Conservation (phyloP, 2,797 vertebrate genomes). For the Fistularia tabacaria region DNA sequence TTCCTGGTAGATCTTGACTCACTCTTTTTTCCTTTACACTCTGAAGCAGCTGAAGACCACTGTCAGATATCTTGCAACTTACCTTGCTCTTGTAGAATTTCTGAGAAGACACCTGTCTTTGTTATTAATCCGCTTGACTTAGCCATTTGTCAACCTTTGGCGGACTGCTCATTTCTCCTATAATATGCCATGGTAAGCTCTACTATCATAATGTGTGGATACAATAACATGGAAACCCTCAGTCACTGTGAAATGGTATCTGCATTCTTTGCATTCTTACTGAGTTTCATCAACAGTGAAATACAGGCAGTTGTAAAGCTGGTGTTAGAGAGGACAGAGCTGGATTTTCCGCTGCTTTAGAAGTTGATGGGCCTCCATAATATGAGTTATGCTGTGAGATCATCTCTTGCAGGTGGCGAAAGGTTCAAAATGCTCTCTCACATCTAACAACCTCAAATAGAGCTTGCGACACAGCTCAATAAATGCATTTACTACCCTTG, state of each 20-base stretch:
- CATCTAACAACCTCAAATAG: conserved; percentile 60
- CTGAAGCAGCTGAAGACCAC: conserved; percentile 30
- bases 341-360: conserved; percentile 74
- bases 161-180: conserved; percentile 44
- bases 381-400: conserved; percentile 72
- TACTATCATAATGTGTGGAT: conserved; percentile 70
- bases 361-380: conserved; percentile 68
- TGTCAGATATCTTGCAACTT: conserved; percentile 35
- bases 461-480: conserved; percentile 60
- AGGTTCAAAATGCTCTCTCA: conserved; percentile 69
- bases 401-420: conserved; percentile 70
- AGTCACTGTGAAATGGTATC: conserved; percentile 76
- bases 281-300: conserved; percentile 74
- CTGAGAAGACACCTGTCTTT: conserved; percentile 36
- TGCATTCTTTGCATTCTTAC: conserved; percentile 80
- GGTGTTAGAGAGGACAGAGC: conserved; percentile 69
- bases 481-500: conserved; percentile 64
- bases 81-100: conserved; percentile 30
- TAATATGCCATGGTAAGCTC: conserved; percentile 72
- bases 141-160: conserved; percentile 49
- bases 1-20: conserved; percentile 34
- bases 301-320: conserved; percentile 67
- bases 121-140: conserved; percentile 46
- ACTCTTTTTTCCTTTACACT: conserved; percentile 17
- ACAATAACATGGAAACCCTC: conserved; percentile 73